These are phyloP conservation scores for Rhamnusium bicolor DNA, from an alignment of 2,888 invertebrate genomes.

Conservation along the genomic window DNA sequence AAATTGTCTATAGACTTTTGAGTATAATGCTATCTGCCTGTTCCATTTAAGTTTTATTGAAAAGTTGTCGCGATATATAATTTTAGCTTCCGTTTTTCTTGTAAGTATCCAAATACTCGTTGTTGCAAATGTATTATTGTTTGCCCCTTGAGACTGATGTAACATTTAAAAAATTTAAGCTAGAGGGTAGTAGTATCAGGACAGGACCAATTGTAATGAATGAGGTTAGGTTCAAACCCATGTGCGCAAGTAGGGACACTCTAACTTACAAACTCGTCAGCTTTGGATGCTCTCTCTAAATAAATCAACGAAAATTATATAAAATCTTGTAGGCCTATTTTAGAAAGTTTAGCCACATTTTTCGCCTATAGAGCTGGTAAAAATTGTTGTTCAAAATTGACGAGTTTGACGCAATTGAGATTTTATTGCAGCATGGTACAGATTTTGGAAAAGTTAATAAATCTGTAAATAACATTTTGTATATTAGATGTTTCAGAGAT, in stretches of 20 bases:
- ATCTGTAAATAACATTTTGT: not conserved
- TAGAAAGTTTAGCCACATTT: slow-evolving; percentile 26
- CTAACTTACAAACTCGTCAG: slow-evolving; percentile 43
- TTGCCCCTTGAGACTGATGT: slow-evolving; percentile 72
- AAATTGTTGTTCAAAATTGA: slow-evolving; percentile 29
- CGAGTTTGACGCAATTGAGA: slow-evolving; percentile 42
- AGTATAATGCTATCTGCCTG: slow-evolving; percentile 30
- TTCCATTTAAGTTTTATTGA: slow-evolving; percentile 46
- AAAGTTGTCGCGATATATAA: slow-evolving; percentile 36
- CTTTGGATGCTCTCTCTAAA: not conserved
- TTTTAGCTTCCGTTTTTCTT: slow-evolving; percentile 62
- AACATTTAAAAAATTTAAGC: slow-evolving; percentile 58
- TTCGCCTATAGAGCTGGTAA: slow-evolving; percentile 38
- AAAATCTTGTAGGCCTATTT: slow-evolving; percentile 31
- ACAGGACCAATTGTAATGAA: slow-evolving; percentile 61
- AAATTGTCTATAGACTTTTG: not conserved
- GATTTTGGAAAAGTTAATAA: slow-evolving; percentile 18
- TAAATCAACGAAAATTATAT: slow-evolving; percentile 43
- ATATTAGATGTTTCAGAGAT: not conserved
- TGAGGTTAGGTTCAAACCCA: slow-evolving; percentile 41
- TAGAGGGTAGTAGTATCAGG: slow-evolving; percentile 59
- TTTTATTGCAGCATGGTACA: slow-evolving; percentile 44
- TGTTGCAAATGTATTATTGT: slow-evolving; percentile 63
- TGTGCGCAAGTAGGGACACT: slow-evolving; percentile 44
- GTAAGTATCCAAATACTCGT: slow-evolving; percentile 51